phyloP scores from a whole-genome alignment of 2,888 invertebrate species.

The Cephus rjabovi region DNA sequence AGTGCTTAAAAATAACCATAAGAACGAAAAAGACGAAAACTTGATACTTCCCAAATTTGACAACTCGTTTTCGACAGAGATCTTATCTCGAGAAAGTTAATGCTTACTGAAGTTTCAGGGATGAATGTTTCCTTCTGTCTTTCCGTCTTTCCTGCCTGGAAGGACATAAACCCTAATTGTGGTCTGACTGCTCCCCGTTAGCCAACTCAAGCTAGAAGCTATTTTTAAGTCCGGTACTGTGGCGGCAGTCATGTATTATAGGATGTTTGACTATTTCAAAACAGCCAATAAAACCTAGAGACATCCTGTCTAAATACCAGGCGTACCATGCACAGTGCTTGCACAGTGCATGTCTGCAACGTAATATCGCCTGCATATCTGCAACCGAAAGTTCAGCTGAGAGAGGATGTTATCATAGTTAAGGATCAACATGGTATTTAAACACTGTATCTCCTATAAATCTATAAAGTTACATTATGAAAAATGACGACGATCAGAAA shows the following conservation, averaged over 20 bases:
- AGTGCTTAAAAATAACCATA: background rate
- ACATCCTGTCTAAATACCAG: slow-evolving; percentile 14
- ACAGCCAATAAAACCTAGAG: slow-evolving; percentile 40
- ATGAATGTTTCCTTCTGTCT: background rate
- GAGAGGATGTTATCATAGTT: background rate
- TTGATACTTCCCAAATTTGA: background rate
- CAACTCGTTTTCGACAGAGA: background rate
- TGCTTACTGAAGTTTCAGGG: background rate
- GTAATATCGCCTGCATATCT: slow-evolving; percentile 22
- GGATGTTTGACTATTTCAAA: slow-evolving; percentile 41
- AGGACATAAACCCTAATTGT: slow-evolving; percentile 4
- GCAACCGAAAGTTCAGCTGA: slow-evolving; percentile 29
- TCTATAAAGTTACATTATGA: background rate
- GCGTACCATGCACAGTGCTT: slow-evolving; percentile 1
- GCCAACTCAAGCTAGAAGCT: background rate
- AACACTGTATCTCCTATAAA: background rate
- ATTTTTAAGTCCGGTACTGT: slow-evolving; percentile 32
- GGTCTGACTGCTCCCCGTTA: slow-evolving; percentile 10
- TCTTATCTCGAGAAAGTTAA: background rate
- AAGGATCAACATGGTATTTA: background rate
- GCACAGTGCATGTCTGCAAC: slow-evolving; percentile 11
- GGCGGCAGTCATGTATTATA: slow-evolving; percentile 35
- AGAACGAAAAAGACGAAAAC: background rate
- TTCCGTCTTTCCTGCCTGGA: slow-evolving; percentile 10
- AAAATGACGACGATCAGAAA: background rate